Base-by-base conservation (phyloP, 2,888 invertebrate genomes). In the Ormyrus thymus region DNA sequence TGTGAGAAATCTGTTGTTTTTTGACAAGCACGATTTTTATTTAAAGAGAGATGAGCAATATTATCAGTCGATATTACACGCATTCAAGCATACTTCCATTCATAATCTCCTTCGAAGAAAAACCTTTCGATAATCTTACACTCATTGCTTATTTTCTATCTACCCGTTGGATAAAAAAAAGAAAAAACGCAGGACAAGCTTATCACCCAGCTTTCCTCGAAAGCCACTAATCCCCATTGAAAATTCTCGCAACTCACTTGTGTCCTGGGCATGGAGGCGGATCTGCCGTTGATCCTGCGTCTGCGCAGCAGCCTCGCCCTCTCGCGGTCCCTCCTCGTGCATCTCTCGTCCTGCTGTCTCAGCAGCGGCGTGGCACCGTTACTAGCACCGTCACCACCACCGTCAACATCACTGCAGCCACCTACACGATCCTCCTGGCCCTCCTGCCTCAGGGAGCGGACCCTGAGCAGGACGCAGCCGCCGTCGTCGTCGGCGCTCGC, bases 251-350 rank as follows among this genome's bases (percentile, higher is more conserved):
- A 62, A 88, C 90, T 90, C 87, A 90, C 90, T 78, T 88, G 85
- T 68, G 87, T 83, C 81, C 90, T 86, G 9, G 91, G 90, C 78
- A 90, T 88, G 71, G 91, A 91, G 4, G 90, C 87, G 13, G 90
- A 90, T 82, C 90, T 86, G n/a, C 87, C 87, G 83, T 88, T 88
- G 82, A 90, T 88, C 69, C 87, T 88, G 10, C 90, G 86, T 13
- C 90, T 84, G 55, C 90, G 81, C 8, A 90, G 85, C 69, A 89
- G 85, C 79, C 90, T 85, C 50, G 89, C 90, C 4, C 90, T 85
- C 78, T 90, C 90, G 61, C 90, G 85, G 82, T 90, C 90, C 59
- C 89, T 84, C 70, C 89, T 87, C 62, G 88, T 89, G 68, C 84
- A 87, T 80, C 85, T 85, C 69, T 87, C 87, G 69, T 87, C 86